Percentiles rank a stretch among this genome's conserved stretches.
Evolutionary conservation across 1,140 invertebrate species (phyloP).

Genomic region (Elysia chlorotica): DNA sequence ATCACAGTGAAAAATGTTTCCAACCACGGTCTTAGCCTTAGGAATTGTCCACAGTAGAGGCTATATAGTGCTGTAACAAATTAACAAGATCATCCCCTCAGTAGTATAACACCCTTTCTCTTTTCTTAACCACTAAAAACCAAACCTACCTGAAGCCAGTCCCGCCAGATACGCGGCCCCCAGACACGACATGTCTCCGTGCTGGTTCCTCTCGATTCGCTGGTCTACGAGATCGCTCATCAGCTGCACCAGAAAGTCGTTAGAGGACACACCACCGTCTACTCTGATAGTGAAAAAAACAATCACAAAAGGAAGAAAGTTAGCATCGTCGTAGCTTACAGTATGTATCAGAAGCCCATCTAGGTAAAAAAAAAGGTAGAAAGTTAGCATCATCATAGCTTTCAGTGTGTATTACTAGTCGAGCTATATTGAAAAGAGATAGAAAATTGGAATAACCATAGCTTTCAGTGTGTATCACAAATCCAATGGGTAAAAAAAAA

Average conservation of each 20-base stretch:
- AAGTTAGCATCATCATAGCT: no score
- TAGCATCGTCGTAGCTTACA: no score
- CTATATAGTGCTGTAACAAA: neutral
- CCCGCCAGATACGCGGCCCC: conserved; percentile 84
- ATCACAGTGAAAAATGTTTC: neutral
- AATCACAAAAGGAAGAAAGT: no score
- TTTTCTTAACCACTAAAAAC: conserved; percentile 6
- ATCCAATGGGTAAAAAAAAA: no score
- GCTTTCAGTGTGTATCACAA: no score
- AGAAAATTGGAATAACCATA: no score
- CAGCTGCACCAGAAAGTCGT: conserved; percentile 88
- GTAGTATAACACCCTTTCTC: neutral
- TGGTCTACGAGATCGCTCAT: conserved; percentile 80
- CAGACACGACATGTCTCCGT: conserved; percentile 61
- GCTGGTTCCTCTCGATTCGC: conserved; percentile 70
- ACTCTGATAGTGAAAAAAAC: conserved; percentile 77
- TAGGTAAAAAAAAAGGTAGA: no score
- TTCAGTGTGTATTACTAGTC: no score
- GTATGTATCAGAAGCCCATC: no score
- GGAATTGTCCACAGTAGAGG: neutral
- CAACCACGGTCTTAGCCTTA: neutral
- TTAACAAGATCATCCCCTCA: neutral
- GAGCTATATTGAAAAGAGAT: no score
- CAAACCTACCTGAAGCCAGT: conserved; percentile 70
- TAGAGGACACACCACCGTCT: conserved; percentile 91